Evolutionary conservation across 2,888 invertebrate genomes (phyloP), one percentile per base, ranked within the genome.

Genomic region (Synergus gifuensis): DNA sequence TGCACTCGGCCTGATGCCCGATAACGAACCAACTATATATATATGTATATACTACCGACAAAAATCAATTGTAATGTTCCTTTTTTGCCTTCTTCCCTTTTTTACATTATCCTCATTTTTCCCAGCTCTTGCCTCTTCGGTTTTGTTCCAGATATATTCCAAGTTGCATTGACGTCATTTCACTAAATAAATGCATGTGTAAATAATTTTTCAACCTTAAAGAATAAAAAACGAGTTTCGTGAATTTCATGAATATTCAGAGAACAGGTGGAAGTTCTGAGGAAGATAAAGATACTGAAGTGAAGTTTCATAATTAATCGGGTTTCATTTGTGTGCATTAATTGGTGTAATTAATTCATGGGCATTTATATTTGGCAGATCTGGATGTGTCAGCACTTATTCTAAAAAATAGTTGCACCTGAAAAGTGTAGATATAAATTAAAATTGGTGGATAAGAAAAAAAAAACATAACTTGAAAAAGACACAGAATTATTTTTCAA

Each of bases 291-390:
- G 67, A 67, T 22, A 46, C 44, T 67, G 46, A 22, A 46, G 46
- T 67, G 67, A 67, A 67, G 46, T 46, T 67, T 67, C 67, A 67
- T 46, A 67, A 67, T 46, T 67, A 67, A 67, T 28, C 44, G 14
- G 22, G 14, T 16, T 22, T 22, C 67, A 46, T 18, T 42, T 67
- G 67, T 22, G 42, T 67, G 67, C 67, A 67, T 67, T 67, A 67
- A 67, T 67, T 67, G 67, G 22, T 46, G 67, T 67, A 67, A 67
- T 46, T 67, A 67, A 67, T 67, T 67, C 46, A 42, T 46, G 67
- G 18, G 44, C 46, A 67, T 67, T 46, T 67, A 46, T 67, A 67
- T 22, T 67, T 67, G 67, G 67, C 2, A 67, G 12, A 46, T 46
- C 22, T 4, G 46, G 18, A 44, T 46, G 2, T 46, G 54, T 58